A percentile compares a stretch with the other conserved stretches of the same genome.
Conservation (phyloP, 37 sponge, comb jelly and placozoan species). For the Cladorhizidae sp. region DNA sequence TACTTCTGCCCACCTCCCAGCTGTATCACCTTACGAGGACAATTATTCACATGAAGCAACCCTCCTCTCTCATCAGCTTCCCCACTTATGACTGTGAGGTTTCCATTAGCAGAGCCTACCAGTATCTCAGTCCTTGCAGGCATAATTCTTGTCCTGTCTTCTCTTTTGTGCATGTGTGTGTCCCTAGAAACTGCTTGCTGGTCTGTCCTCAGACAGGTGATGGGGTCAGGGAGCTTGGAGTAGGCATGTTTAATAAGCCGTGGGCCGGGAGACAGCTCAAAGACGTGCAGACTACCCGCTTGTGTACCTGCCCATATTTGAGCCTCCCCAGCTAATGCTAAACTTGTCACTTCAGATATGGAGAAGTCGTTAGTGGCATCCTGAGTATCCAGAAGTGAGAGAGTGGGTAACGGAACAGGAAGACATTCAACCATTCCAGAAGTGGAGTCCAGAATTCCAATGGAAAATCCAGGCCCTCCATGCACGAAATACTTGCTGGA, state of each 20-base stretch:
- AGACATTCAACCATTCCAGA: slow-evolving; percentile 23
- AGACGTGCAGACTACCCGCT: slow-evolving; percentile 55
- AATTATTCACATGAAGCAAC: slow-evolving; percentile 22
- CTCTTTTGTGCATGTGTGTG: neutral
- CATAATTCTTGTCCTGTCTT: neutral
- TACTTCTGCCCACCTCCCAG: slow-evolving; percentile 14
- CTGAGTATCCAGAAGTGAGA: neutral
- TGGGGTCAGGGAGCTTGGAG: slow-evolving; percentile 37
- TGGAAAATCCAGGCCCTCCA: slow-evolving; percentile 68
- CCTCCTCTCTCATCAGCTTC: slow-evolving; percentile 50
- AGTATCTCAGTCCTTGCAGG: slow-evolving; percentile 35
- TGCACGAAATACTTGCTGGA: slow-evolving; percentile 31
- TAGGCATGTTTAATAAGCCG: slow-evolving; percentile 25
- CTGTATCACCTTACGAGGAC: slow-evolving; percentile 42
- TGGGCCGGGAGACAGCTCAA: slow-evolving; percentile 37
- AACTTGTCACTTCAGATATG: slow-evolving; percentile 12
- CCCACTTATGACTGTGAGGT: slow-evolving; percentile 41
- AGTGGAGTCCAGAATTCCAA: slow-evolving; percentile 29
- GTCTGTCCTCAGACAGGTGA: slow-evolving; percentile 25
- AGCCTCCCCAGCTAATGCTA: slow-evolving; percentile 35
- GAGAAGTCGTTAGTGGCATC: slow-evolving; percentile 14
- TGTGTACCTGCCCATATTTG: slow-evolving; percentile 72
- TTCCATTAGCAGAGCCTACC: slow-evolving; percentile 55
- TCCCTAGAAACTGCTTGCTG: neutral
- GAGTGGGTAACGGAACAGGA: slow-evolving; percentile 46